Evolutionary conservation across 2,113 vertebrate species (phyloP), one percentile per base, ranked within the genome.

Genomic region (Onychostoma macrolepis): DNA sequence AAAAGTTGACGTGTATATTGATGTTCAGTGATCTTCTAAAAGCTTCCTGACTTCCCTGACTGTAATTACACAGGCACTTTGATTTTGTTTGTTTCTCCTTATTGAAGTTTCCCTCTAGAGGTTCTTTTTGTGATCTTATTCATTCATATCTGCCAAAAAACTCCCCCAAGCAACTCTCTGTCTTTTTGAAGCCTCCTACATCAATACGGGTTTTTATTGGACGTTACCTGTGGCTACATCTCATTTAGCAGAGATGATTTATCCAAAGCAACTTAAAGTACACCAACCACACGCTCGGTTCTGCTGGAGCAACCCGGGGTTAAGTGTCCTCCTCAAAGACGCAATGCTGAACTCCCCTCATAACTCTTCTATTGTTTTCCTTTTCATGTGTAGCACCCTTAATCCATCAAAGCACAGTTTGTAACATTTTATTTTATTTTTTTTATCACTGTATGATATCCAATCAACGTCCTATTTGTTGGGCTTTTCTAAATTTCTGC

Each of bases 61-160:
- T 82, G 58, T 82, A 82, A 82, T 82, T 67, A 82, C 80, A 82
- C 80, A 69, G 80, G n/a, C 80, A 33, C 24, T 82, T 69, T 82
- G 80, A 43, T 82, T 82, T 43, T 69, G 80, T 67, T 67, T 67
- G 80, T 45, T 82, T 82, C 61, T 82, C 9, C 38, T 45, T 82
- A 65, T 82, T 82, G 80, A 69, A 82, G 58, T 82, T 82, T 82
- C 41, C 61, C 80, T 69, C 36, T 63, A 80, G 80, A 81, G 79
- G 33, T 61, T 65, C 58, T 28, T 81, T 65, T 45, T 83, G 26
- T 83, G 80, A 83, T 71, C 26, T 33, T 81, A 26, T 65, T 65
- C 24, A 56, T 63, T 81, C 53, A 63, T 43, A 81, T 45, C 80
- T 65, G 58, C 80, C 80, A 81, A 65, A 81, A 58, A 81, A 45